These are phyloP conservation scores for Meloe dianella DNA, from an alignment of 2,888 invertebrate species.

Conservation along the genomic window DNA sequence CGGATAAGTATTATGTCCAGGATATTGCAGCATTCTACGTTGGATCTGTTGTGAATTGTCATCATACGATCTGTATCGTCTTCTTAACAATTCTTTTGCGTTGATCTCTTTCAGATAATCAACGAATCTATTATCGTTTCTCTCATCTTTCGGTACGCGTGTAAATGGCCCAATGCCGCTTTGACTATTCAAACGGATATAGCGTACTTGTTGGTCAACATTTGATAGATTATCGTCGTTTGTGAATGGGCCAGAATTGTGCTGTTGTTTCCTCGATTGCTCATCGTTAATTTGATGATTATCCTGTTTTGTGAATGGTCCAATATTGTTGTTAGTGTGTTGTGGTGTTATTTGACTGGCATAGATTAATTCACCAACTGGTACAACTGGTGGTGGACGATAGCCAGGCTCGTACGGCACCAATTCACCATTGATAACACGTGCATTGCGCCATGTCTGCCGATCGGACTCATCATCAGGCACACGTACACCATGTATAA, in stretches of 20 bases:
- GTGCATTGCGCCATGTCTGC: constrained; percentile 86
- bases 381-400: constrained; percentile 68
- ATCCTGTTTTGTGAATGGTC: constrained; percentile 69
- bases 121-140: constrained; percentile 66
- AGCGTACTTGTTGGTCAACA: constrained; percentile 33
- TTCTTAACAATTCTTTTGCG: constrained; percentile 66
- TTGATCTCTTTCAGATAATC: constrained; percentile 74
- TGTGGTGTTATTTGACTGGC: constrained; percentile 46
- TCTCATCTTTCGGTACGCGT: constrained; percentile 67
- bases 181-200: constrained; percentile 48
- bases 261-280: constrained; percentile 14
- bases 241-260: constrained; percentile 64
- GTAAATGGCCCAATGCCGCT: constrained; percentile 68
- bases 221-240: constrained; percentile 63
- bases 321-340: constrained; percentile 50
- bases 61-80: constrained; percentile 58
- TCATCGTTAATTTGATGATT: constrained; percentile 62
- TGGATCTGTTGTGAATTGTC: constrained; percentile 66
- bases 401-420: constrained; percentile 76
- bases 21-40: constrained; percentile 74
- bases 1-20: constrained; percentile 67
- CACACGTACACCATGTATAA: constrained; percentile 81
- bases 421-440: constrained; percentile 84
- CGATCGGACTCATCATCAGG: constrained; percentile 82
- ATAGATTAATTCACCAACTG: constrained; percentile 65